Percentiles rank a stretch among this genome's conserved stretches.
Conservation (phyloP, 2,113 vertebrate species). For the Ammodytes dubius region DNA sequence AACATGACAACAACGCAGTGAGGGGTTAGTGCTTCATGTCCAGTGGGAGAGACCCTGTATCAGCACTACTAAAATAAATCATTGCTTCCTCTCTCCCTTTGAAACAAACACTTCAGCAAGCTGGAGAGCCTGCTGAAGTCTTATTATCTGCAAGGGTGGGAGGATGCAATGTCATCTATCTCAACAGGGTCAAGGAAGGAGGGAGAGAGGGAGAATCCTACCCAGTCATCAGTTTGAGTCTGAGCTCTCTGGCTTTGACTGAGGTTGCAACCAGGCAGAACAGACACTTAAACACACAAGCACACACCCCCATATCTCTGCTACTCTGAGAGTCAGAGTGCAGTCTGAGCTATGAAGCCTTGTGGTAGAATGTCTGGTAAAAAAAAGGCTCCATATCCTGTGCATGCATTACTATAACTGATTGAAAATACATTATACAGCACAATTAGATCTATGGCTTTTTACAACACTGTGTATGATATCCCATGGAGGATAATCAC, state of each 20-base stretch:
- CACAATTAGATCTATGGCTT: constrained; percentile 1
- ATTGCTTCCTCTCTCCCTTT: constrained; percentile 68
- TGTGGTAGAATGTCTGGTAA: constrained; percentile 9
- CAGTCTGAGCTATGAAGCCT: constrained; percentile 39
- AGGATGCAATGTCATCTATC: constrained; percentile 64
- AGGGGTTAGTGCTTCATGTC: constrained; percentile 88
- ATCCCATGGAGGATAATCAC: constrained; percentile 11
- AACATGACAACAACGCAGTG: constrained; percentile 88
- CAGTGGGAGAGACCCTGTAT: constrained; percentile 82
- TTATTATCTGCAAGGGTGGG: constrained; percentile 59
- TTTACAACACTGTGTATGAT: background rate
- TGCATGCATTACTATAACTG: constrained; percentile 27
- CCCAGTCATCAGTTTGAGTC: constrained; percentile 66
- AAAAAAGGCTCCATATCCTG: constrained; percentile 28
- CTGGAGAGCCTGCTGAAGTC: constrained; percentile 44
- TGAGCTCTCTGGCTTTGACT: constrained; percentile 61
- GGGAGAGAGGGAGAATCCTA: constrained; percentile 37
- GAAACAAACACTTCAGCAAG: constrained; percentile 56
- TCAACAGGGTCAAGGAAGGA: constrained; percentile 66
- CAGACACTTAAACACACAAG: constrained; percentile 7
- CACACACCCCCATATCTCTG: background rate
- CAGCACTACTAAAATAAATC: constrained; percentile 65
- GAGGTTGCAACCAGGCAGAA: constrained; percentile 55
- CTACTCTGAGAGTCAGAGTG: constrained; percentile 26
- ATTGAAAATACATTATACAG: constrained; percentile 1